Evolutionary conservation across 2,888 invertebrate species (phyloP).

Genomic region (Scaptodrosophila latifasciaeformis): DNA sequence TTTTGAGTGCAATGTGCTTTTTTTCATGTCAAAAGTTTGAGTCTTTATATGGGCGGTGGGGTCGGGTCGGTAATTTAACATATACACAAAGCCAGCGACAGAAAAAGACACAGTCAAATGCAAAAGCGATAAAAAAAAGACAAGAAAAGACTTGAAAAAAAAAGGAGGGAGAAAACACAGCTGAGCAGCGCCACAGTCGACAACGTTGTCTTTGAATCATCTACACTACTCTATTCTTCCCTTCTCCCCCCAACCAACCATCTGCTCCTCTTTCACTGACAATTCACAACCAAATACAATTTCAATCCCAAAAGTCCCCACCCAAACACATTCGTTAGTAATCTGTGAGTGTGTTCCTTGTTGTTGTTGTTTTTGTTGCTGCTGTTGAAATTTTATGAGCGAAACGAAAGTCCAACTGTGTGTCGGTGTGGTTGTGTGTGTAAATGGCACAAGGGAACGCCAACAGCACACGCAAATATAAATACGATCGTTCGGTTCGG

Average conservation of each 20-base stretch:
- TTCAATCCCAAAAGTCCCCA: slow-evolving; percentile 18
- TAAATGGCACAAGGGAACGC: slow-evolving; percentile 65
- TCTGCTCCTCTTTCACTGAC: no score
- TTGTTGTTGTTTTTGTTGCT: slow-evolving; percentile 24
- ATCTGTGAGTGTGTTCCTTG: slow-evolving; percentile 35
- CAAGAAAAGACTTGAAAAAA: not conserved
- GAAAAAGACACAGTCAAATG: not conserved
- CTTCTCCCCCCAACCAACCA: no score
- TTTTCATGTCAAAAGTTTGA: slow-evolving; percentile 22
- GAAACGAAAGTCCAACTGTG: slow-evolving; percentile 38
- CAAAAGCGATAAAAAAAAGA: not conserved
- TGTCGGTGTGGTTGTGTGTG: slow-evolving; percentile 12
- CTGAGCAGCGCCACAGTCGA: not conserved
- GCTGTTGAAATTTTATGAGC: slow-evolving; percentile 41
- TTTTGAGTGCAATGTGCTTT: slow-evolving; percentile 22
- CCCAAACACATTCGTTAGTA: slow-evolving; percentile 42
- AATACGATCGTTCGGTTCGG: slow-evolving; percentile 16
- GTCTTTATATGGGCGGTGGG: slow-evolving; percentile 10
- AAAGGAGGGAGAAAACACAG: no score
- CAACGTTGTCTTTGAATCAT: no score
- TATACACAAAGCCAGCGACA: slow-evolving; percentile 10
- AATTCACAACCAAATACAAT: no score
- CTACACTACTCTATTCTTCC: no score
- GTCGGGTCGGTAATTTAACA: slow-evolving; percentile 18
- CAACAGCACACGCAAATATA: slow-evolving; percentile 57